Conservation (phyloP, 1,140 invertebrate genomes). For the Choristoneura fumiferana region DNA sequence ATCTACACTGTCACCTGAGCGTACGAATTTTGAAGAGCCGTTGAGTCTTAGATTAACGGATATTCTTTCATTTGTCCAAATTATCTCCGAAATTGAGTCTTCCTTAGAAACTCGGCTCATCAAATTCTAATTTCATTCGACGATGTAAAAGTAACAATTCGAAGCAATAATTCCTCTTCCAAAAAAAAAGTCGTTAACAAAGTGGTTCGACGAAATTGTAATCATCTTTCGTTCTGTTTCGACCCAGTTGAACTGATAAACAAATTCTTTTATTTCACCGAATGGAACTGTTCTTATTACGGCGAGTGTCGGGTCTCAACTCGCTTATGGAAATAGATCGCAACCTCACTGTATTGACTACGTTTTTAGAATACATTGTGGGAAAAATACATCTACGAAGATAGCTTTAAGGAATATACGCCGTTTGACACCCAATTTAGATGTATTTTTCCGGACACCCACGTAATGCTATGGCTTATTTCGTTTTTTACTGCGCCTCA, state of each 20-base stretch:
- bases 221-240: neutral
- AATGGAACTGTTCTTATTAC: conserved; percentile 10
- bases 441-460: conserved; percentile 1
- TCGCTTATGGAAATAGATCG: conserved; percentile 17
- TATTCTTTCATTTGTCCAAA: too few relatives aligned
- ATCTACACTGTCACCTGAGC: too few relatives aligned
- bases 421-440: conserved; percentile 17
- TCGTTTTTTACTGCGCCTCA: conserved; percentile 7
- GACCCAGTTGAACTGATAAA: neutral
- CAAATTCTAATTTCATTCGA: too few relatives aligned
- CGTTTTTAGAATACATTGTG: conserved; percentile 12
- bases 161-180: neutral
- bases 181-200: neutral
- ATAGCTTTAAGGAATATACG: conserved; percentile 17
- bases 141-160: too few relatives aligned
- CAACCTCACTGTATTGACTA: conserved; percentile 4
- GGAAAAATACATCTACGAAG: conserved; percentile 14
- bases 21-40: too few relatives aligned
- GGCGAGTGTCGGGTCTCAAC: neutral
- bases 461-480: conserved; percentile 9
- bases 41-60: too few relatives aligned
- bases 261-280: conserved; percentile 1
- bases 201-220: neutral
- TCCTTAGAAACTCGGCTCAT: too few relatives aligned
- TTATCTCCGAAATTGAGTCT: too few relatives aligned